Evolutionary conservation across 2,113 vertebrate species (phyloP).

Genomic region (Siniperca chuatsi): DNA sequence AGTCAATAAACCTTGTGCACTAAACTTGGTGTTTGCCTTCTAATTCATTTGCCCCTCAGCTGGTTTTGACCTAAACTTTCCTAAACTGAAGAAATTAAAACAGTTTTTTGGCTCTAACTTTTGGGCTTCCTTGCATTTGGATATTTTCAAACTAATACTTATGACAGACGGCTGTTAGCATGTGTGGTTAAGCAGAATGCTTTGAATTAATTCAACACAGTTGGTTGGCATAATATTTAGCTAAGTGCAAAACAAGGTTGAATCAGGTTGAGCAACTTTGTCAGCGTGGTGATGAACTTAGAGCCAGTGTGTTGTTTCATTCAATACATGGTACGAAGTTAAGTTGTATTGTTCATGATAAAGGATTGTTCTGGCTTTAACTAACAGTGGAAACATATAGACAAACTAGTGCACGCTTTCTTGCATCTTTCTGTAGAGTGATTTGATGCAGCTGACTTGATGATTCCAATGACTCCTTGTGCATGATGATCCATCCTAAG

Average conservation of each 20-base stretch:
- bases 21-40: neutral
- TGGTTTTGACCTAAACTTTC: neutral
- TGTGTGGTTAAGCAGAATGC: neutral
- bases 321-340: neutral
- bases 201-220: constrained; percentile 3
- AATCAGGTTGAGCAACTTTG: constrained; percentile 58
- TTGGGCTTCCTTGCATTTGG: neutral
- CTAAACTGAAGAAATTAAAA: neutral
- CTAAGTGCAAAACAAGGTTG: neutral
- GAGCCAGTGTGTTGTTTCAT: neutral
- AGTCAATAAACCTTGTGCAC: neutral
- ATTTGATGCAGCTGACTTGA: neutral
- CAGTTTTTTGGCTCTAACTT: neutral
- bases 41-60: neutral
- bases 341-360: neutral
- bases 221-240: neutral
- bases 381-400: neutral
- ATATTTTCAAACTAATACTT: constrained; percentile 19
- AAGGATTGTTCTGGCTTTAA: neutral
- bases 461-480: neutral
- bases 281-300: neutral
- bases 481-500: neutral
- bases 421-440: neutral
- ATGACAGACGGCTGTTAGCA: neutral
- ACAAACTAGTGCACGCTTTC: neutral